Evolutionary conservation across 2,113 vertebrate species (phyloP).

Genomic region (Columba janthina): DNA sequence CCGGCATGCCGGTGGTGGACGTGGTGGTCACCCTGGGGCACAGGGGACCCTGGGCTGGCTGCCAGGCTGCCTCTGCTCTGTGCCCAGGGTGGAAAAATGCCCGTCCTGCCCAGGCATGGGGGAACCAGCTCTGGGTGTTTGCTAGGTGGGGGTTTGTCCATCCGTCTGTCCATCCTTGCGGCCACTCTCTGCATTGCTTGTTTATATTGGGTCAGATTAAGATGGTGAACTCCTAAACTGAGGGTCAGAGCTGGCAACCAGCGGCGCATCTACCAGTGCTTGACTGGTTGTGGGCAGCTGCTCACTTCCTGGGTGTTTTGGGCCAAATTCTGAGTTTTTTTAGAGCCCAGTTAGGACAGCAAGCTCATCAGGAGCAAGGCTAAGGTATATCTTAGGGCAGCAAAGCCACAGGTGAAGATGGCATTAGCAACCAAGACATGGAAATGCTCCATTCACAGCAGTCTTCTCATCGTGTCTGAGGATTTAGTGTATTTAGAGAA

Average conservation of each 20-base stretch:
- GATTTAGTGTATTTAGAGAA: conserved; percentile 76
- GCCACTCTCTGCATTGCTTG: accelerated
- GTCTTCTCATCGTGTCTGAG: conserved; percentile 51
- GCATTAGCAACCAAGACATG: conserved; percentile 27
- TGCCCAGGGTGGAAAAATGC: background rate
- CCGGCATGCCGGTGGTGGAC: accelerated
- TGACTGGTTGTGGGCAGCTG: background rate
- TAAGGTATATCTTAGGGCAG: background rate
- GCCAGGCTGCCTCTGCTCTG: background rate
- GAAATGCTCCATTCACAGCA: conserved; percentile 12
- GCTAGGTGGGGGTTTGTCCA: background rate
- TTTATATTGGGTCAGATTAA: background rate
- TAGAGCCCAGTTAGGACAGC: background rate
- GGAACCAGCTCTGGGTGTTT: background rate
- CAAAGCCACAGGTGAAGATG: conserved; percentile 33
- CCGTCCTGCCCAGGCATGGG: accelerated
- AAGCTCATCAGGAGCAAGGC: background rate
- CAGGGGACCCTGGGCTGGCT: background rate
- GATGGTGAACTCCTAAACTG: conserved; percentile 37
- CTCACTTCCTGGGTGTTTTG: background rate
- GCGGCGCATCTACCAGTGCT: background rate
- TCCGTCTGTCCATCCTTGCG: accelerated
- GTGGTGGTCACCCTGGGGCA: accelerated
- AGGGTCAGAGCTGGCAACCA: background rate
- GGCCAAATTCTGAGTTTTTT: background rate